Conservation (phyloP, 2,888 invertebrate genomes). For the Crossocerus cetratus region DNA sequence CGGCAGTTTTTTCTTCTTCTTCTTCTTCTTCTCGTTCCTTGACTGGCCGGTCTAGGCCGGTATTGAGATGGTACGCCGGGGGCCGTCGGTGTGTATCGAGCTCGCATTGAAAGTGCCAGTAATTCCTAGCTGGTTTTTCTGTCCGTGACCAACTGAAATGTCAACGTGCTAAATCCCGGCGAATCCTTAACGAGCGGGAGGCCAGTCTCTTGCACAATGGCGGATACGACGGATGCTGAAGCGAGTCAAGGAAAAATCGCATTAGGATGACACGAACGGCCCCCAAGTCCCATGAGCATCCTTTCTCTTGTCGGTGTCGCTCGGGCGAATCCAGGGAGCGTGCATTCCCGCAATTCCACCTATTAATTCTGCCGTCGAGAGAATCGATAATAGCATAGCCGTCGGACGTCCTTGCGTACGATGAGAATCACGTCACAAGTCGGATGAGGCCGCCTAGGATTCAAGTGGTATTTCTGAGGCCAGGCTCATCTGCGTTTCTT, state of each 20-base stretch:
- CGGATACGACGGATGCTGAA: background rate
- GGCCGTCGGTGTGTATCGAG: no score
- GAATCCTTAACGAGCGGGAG: constrained; percentile 3
- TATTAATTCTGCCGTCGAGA: background rate
- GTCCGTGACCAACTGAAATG: constrained; percentile 6
- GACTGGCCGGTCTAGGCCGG: background rate
- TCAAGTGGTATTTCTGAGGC: background rate
- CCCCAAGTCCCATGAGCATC: background rate
- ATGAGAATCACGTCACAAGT: constrained; percentile 3
- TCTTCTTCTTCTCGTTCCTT: background rate
- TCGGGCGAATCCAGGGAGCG: background rate
- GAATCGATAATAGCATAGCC: background rate
- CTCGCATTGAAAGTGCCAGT: no score
- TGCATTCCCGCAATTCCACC: background rate
- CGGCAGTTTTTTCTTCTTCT: background rate
- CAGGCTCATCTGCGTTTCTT: constrained; percentile 1
- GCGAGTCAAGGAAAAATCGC: background rate
- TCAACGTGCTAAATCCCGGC: background rate
- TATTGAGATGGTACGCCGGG: no score
- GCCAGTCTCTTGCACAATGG: no score
- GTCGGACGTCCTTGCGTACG: background rate
- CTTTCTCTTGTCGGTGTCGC: background rate
- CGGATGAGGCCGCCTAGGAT: background rate
- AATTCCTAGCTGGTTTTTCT: background rate
- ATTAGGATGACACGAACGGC: background rate